Conservation (phyloP, 2,888 invertebrate genomes). For the Petrolisthes manimaculis region DNA sequence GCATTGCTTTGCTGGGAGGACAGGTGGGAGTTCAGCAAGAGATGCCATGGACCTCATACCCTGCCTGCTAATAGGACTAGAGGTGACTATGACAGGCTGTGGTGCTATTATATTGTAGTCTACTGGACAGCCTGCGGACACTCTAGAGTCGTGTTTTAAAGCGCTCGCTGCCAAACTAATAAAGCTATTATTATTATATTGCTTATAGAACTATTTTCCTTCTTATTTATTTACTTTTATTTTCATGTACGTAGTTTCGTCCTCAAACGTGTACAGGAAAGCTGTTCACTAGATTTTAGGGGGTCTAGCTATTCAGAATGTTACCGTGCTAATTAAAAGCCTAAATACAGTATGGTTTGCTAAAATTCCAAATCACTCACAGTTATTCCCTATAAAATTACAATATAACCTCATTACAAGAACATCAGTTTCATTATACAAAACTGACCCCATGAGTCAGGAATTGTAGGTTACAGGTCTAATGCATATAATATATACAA, state of each 20-base stretch:
- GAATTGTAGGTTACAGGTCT: background rate
- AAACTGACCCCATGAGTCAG: background rate
- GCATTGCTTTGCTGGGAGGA: background rate
- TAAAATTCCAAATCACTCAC: background rate
- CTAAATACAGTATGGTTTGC: background rate
- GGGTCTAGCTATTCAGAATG: background rate
- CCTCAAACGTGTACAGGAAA: background rate
- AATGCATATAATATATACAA: background rate
- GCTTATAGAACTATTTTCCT: background rate
- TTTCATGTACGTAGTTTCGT: background rate
- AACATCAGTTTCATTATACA: background rate
- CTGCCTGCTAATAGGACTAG: background rate
- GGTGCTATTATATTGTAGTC: background rate
- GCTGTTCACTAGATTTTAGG: background rate
- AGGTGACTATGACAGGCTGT: background rate
- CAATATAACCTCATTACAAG: background rate
- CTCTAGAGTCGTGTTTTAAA: background rate
- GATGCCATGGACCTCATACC: background rate
- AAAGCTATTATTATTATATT: background rate
- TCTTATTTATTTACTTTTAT: background rate
- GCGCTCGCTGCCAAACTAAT: background rate
- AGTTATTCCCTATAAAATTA: background rate
- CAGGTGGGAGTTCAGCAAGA: background rate
- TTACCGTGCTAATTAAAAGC: background rate
- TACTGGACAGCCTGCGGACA: background rate